Conservation (phyloP, 1,140 invertebrate genomes). For the Diachasmimorpha longicaudata region DNA sequence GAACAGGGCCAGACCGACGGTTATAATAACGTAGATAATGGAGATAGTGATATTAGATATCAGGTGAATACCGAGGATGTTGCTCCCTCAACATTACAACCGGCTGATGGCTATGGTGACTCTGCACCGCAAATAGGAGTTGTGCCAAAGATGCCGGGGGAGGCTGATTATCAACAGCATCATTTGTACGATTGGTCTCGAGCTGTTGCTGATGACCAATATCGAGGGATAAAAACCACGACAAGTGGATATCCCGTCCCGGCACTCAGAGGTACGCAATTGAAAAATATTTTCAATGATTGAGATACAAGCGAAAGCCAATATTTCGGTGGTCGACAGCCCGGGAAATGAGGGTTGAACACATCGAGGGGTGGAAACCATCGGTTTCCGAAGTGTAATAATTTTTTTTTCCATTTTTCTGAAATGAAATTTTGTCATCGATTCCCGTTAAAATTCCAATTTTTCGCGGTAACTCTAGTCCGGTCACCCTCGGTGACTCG, state of each 20-base stretch:
- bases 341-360: too few species aligned
- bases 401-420: too few species aligned
- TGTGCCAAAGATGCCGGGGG: conserved; percentile 25
- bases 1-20: neutral
- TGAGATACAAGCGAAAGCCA: too few species aligned
- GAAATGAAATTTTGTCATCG: too few species aligned
- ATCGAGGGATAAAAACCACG: conserved; percentile 43
- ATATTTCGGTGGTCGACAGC: too few species aligned
- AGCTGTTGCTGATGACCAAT: conserved; percentile 47
- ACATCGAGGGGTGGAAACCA: too few species aligned
- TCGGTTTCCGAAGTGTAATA: too few species aligned
- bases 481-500: too few species aligned
- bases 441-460: too few species aligned
- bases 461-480: too few species aligned
- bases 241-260: conserved; percentile 41
- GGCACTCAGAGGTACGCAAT: conserved; percentile 40
- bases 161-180: conserved; percentile 36
- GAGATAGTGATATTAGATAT: conserved; percentile 31
- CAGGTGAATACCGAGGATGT: conserved; percentile 23
- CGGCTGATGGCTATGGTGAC: neutral
- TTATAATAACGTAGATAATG: neutral
- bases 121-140: conserved; percentile 7
- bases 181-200: conserved; percentile 43
- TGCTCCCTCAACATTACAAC: neutral
- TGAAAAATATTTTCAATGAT: conserved; percentile 4